Conservation (phyloP, 2,797 vertebrate genomes). For the Sternarchorhynchus goeldii region DNA sequence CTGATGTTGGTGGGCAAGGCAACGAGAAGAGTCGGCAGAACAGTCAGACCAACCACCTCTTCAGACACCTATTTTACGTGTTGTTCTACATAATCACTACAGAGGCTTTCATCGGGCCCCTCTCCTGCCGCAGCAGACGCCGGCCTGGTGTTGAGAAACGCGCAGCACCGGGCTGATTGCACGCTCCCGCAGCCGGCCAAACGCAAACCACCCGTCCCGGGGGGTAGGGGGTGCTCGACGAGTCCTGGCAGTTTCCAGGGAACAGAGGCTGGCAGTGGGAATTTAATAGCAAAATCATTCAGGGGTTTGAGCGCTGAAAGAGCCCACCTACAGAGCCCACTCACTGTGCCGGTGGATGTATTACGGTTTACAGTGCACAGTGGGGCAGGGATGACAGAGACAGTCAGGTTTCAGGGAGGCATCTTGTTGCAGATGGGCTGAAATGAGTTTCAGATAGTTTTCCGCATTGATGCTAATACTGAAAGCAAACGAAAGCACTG, state of each 20-base stretch:
- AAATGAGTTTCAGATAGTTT: neutral
- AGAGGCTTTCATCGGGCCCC: constrained; percentile 31
- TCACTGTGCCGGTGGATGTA: constrained; percentile 32
- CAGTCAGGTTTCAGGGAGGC: neutral
- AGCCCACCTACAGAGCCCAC: constrained; percentile 17
- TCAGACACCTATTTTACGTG: constrained; percentile 60
- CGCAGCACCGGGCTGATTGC: constrained; percentile 50
- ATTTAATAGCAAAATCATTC: constrained; percentile 12
- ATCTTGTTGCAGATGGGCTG: neutral
- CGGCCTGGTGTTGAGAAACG: constrained; percentile 35
- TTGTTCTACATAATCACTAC: constrained; percentile 57
- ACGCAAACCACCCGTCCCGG: no score
- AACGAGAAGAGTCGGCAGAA: constrained; percentile 3
- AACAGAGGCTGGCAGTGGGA: constrained; percentile 5
- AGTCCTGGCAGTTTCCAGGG: constrained; percentile 30
- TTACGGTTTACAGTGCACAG: constrained; percentile 31
- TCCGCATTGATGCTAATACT: neutral
- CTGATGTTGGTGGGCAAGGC: neutral
- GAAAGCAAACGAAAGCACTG: neutral
- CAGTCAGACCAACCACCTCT: constrained; percentile 8
- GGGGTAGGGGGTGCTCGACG: neutral
- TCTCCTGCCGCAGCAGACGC: constrained; percentile 47
- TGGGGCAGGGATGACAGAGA: constrained; percentile 1
- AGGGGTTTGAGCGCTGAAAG: constrained; percentile 17
- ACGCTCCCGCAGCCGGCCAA: constrained; percentile 38